Evolutionary conservation across 2,113 vertebrate species (phyloP), one percentile per base, ranked within the genome.

Genomic region (Cromileptes altivelis): DNA sequence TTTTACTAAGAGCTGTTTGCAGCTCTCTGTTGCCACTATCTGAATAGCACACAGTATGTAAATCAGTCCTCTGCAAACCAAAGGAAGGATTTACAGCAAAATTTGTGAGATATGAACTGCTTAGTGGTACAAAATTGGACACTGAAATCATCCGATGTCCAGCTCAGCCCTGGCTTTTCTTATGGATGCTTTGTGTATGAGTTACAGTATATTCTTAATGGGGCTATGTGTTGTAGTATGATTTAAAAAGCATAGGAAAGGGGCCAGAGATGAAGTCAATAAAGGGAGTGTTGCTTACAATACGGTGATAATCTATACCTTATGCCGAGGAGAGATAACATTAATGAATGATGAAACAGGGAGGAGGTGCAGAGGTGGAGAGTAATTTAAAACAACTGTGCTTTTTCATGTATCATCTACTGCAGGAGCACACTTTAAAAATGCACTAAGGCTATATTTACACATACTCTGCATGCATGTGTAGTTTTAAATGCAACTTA

Each of bases 221-320:
- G 78, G 4, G 37, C 45, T 67, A 62, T 86, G 70, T 72, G 37
- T 61, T 78, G 80, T 27, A 68, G 15, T 80, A 75, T 89, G 80
- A 89, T 91, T 92, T 85, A 88, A 84, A 82, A 77, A 84, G 74
- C 4, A 19, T 14, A 70, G 52, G 77, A 85, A 91, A 89, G 71
- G 70, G 70, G n/a, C 52, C 62, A 82, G 78, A 73, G 70, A 88
- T 85, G 21, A 70, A 77, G 47, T 49, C 23, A 10, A 57, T 74
- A 80, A 56, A 33, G 42, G 79, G 75, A 74, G 63, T 76, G 13
- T 71, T 78, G 65, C 81, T 82, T 79, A 84, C 50, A 64, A 49
- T 61, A 72, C 0, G 0, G 70, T 42, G 60, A 69, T 15, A 57
- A 70, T 62, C 57, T 75, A 57, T 63, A 72, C 52, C 72, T 68